phyloP scores from a whole-genome alignment of 2,888 invertebrate species.

The Magallana nippona region DNA sequence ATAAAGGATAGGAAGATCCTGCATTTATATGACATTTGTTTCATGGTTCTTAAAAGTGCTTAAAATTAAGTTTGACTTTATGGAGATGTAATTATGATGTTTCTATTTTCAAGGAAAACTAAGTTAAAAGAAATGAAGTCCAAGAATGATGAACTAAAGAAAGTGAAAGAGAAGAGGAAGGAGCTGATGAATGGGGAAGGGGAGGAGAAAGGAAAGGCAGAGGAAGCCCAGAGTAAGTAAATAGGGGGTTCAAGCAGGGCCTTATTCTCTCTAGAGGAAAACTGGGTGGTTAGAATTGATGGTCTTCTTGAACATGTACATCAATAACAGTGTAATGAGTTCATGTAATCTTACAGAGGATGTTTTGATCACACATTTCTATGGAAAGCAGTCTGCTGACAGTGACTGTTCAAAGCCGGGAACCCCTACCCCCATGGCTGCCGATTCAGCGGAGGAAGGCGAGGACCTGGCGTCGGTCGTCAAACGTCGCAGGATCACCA shows the following conservation, averaged over 20 bases:
- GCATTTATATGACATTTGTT: too few relatives aligned
- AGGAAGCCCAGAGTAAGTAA: slow-evolving; percentile 40
- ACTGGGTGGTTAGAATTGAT: too few relatives aligned
- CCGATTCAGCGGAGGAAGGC: slow-evolving; percentile 61
- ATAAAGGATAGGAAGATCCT: background rate
- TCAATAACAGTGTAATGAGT: too few relatives aligned
- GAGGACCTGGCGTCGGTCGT: slow-evolving; percentile 72
- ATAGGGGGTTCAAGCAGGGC: too few relatives aligned
- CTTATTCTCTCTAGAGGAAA: too few relatives aligned
- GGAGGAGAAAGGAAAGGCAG: slow-evolving; percentile 47
- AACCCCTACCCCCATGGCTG: slow-evolving; percentile 53
- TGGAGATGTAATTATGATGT: background rate
- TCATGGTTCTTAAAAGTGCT: too few relatives aligned
- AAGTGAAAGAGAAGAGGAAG: slow-evolving; percentile 61
- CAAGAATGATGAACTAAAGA: slow-evolving; percentile 66
- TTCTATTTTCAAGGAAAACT: slow-evolving; percentile 62
- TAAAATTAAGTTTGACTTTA: too few relatives aligned
- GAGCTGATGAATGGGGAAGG: slow-evolving; percentile 51
- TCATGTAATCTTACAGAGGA: background rate
- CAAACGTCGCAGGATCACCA: slow-evolving; percentile 72
- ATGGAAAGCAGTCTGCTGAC: slow-evolving; percentile 65
- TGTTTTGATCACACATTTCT: slow-evolving; percentile 67
- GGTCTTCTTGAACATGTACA: too few relatives aligned
- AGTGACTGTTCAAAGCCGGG: slow-evolving; percentile 50
- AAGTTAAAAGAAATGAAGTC: slow-evolving; percentile 69